Conservation (phyloP, 1,140 invertebrate genomes). For the Pogonomyrmex californicus region DNA sequence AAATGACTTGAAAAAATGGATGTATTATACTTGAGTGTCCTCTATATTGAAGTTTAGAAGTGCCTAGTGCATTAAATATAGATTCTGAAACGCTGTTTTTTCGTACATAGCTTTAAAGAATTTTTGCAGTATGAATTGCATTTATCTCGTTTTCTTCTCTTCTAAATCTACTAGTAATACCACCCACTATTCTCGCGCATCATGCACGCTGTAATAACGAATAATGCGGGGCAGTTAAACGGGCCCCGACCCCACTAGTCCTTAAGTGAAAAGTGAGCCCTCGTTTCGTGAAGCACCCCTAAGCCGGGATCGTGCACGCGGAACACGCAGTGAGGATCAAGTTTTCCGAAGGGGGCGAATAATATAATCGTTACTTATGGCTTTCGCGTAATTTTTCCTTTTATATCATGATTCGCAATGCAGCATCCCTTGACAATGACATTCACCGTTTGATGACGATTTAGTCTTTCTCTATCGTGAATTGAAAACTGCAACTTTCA, state of each 20-base stretch:
- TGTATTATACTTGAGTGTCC: not conserved
- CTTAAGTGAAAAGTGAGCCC: conserved; percentile 79
- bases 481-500: conserved; percentile 18
- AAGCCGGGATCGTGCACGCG: conserved; percentile 70
- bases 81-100: conserved; percentile 10
- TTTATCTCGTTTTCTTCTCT: conserved; percentile 24
- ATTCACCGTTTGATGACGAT: conserved; percentile 21
- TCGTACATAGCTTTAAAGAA: not conserved
- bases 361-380: conserved; percentile 71
- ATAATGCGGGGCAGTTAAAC: conserved; percentile 74
- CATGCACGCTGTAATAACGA: conserved; percentile 76
- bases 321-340: conserved; percentile 67
- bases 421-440: not conserved
- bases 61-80: not conserved
- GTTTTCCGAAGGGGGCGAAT: conserved; percentile 71
- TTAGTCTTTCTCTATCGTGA: not conserved
- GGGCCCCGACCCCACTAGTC: conserved; percentile 57
- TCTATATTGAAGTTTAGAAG: not conserved
- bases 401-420: conserved; percentile 6
- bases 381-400: conserved; percentile 62
- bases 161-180: conserved; percentile 73
- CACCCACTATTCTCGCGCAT: conserved; percentile 57
- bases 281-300: conserved; percentile 68
- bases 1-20: not conserved
- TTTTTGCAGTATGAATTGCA: conserved; percentile 11